phyloP scores from a whole-genome alignment of 2,113 vertebrate genomes.

The Ellobius talpinus region DNA sequence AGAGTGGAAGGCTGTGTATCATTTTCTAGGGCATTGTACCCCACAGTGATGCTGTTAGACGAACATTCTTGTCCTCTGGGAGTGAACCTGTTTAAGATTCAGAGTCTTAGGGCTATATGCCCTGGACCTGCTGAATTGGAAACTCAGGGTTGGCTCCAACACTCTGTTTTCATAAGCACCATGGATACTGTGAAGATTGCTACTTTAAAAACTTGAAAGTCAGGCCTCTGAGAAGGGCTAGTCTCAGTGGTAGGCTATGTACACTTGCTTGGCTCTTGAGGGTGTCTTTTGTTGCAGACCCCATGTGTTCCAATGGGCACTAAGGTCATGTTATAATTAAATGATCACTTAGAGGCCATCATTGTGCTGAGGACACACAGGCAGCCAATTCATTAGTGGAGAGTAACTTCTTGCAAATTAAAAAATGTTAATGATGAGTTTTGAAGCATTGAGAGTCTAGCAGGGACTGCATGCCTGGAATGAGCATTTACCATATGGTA shows the following conservation, averaged over 20 bases:
- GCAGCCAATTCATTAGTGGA: conserved; percentile 76
- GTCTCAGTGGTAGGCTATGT: not conserved
- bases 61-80: not conserved
- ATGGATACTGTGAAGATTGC: not conserved
- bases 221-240: not conserved
- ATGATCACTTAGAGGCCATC: conserved; percentile 61
- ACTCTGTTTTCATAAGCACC: not conserved
- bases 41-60: not conserved
- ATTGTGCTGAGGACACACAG: conserved; percentile 70
- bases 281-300: not conserved
- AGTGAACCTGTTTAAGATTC: not conserved
- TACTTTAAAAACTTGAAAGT: not conserved
- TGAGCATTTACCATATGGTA: conserved; percentile 89
- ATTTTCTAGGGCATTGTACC: not conserved
- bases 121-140: not conserved
- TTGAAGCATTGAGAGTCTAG: conserved; percentile 82
- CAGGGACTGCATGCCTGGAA: conserved; percentile 84
- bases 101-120: not conserved
- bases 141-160: not conserved
- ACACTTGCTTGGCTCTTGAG: not conserved
- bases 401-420: conserved; percentile 83
- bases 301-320: not conserved
- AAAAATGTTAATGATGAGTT: conserved; percentile 84
- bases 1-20: not conserved
- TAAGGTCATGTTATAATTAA: not conserved